A percentile compares a stretch with the other conserved stretches of the same genome.
Conservation (phyloP, 2,113 vertebrate species). For the Myiopsitta monachus region DNA sequence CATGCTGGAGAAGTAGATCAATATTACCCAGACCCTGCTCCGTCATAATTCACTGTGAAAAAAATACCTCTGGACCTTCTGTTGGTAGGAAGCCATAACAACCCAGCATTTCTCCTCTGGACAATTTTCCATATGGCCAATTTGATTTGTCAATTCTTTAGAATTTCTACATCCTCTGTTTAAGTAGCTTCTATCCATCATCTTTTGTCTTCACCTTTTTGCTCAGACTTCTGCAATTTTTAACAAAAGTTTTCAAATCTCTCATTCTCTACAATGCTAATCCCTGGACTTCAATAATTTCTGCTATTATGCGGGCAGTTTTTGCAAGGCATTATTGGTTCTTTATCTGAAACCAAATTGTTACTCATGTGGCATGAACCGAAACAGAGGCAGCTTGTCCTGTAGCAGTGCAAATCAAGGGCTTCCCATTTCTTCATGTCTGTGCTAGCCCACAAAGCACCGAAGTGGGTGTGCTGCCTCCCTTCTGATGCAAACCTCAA, state of each 20-base stretch:
- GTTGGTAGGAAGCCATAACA: constrained; percentile 39
- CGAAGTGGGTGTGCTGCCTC: neutral
- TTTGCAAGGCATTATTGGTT: neutral
- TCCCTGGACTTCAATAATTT: neutral
- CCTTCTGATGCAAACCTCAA: neutral
- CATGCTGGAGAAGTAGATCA: neutral
- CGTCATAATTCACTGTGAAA: constrained; percentile 53
- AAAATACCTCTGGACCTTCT: neutral
- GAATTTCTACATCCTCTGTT: constrained; percentile 21
- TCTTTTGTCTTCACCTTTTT: constrained; percentile 17
- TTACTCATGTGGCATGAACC: fast-evolving
- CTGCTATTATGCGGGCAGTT: neutral
- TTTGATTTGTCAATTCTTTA: constrained; percentile 48
- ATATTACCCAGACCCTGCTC: constrained; percentile 1
- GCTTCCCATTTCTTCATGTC: neutral
- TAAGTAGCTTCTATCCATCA: constrained; percentile 16
- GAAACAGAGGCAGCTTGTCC: neutral
- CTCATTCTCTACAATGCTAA: neutral
- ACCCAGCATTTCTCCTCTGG: constrained; percentile 43
- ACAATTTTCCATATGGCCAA: constrained; percentile 18
- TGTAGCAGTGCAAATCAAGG: fast-evolving
- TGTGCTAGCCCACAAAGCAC: neutral
- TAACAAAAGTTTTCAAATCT: constrained; percentile 31
- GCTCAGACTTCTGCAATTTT: neutral
- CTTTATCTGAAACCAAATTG: neutral